Percentiles rank a stretch among this genome's conserved stretches.
phyloP scores from a whole-genome alignment of 2,888 invertebrate species.

The Acrobasis repandana region DNA sequence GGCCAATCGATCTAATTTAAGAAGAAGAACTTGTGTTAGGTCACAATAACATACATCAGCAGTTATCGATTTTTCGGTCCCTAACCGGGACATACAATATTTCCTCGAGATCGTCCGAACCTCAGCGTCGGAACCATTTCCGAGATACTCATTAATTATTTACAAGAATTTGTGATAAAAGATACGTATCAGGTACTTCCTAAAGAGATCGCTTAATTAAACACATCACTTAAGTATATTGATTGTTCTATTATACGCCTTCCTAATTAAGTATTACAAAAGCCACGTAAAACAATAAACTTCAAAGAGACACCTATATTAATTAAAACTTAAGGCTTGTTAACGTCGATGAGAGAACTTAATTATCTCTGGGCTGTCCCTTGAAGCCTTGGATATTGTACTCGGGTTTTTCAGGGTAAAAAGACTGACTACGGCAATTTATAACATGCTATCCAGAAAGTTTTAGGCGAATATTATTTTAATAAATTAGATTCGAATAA shows the following conservation, averaged over 20 bases:
- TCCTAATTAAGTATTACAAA: slow-evolving; percentile 15
- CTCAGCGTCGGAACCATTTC: no score
- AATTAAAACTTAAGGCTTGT: slow-evolving; percentile 22
- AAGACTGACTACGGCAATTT: background rate
- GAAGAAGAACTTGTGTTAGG: no score
- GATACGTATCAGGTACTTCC: background rate
- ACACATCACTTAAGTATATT: slow-evolving; percentile 7
- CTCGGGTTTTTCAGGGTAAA: background rate
- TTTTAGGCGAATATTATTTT: background rate
- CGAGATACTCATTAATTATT: background rate
- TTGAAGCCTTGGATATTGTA: background rate
- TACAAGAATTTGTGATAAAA: background rate
- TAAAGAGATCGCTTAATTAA: background rate
- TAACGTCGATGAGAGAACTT: slow-evolving; percentile 17
- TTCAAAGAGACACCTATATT: slow-evolving; percentile 20
- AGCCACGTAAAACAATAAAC: slow-evolving; percentile 17
- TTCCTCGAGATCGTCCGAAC: no score
- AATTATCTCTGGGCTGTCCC: slow-evolving; percentile 8
- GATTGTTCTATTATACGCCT: slow-evolving; percentile 1
- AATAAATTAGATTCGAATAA: background rate
- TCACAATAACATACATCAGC: no score
- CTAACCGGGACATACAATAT: no score
- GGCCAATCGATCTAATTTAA: no score
- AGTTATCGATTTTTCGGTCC: no score
- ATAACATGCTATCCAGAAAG: background rate